Conservation (phyloP, 2,888 invertebrate genomes). For the Cyaniris semiargus region DNA sequence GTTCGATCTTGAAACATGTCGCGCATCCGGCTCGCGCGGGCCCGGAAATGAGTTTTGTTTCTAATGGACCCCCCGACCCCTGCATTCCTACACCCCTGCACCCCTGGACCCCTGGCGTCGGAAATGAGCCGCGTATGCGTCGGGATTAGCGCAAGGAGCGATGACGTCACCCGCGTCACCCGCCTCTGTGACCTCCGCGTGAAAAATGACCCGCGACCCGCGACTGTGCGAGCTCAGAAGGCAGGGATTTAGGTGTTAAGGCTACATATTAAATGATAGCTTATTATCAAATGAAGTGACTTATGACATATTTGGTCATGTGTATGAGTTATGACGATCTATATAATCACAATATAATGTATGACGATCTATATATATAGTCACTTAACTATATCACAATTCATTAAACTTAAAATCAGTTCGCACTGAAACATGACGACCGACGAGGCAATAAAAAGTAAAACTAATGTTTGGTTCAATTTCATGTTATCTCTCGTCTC, state of each 20-base stretch:
- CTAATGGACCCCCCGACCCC: not conserved
- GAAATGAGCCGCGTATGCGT: slow-evolving; percentile 8
- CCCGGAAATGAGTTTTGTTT: slow-evolving; percentile 20
- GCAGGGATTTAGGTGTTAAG: not conserved
- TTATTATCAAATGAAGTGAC: not conserved
- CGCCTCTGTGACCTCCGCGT: slow-evolving; percentile 1
- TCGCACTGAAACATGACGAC: too few species aligned
- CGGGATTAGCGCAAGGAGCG: not conserved
- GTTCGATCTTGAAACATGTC: not conserved
- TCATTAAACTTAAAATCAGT: too few species aligned
- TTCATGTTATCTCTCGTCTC: too few species aligned
- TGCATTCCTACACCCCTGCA: not conserved
- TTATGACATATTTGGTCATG: not conserved
- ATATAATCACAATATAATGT: too few species aligned
- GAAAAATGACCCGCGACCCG: not conserved
- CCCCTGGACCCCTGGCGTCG: slow-evolving; percentile 4
- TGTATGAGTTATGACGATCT: not conserved
- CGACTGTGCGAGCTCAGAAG: not conserved
- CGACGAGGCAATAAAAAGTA: too few species aligned
- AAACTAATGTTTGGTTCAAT: too few species aligned
- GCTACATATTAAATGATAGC: not conserved
- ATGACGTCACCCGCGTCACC: not conserved
- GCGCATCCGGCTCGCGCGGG: not conserved
- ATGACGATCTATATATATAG: too few species aligned
- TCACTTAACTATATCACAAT: too few species aligned